Base-by-base conservation (phyloP, 2,888 invertebrate genomes). In the Ellobium chinense region DNA sequence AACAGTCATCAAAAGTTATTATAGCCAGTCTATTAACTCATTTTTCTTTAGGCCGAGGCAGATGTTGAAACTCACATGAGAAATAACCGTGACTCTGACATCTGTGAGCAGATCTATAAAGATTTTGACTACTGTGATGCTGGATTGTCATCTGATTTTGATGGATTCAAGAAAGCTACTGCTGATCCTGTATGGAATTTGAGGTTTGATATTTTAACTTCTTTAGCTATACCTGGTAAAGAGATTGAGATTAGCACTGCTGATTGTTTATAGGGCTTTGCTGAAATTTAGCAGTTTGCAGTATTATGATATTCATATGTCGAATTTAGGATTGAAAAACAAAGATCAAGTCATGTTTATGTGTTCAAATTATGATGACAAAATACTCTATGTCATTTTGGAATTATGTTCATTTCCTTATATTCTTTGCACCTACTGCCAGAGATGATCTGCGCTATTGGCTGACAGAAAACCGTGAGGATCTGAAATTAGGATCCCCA, bases 401-500 rank as follows among this genome's bases (percentile, higher is more conserved):
- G n/a, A 18, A 27, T 9, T 63, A 29, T 18, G 7, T 18, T 46
- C 46, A 46, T 7, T 46, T 46, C 18, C 18, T 46, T 46, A 12
- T 58, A 24, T 21, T 21, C 24, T 58, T 58, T 58, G 7, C 4
- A 5, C 5, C 24, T 14, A 58, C 18, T 83, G n/a, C n/a, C n/a
- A 92, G 92, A 75, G 91, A 92, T 78, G 92, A 92, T 82, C 84
- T 92, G 34, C 85, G 89, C 78, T 91, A 87, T 82, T 92, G 91
- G 92, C 75, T 92, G 70, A 83, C 84, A 18, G 90, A 92, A 78
- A 88, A 91, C 79, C 82, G 88, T 80, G 86, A 86, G 12, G 89
- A 89, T 54, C 68, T 87, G 34, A 85, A 88, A 27, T 84, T 89
- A 27, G 89, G 89, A 4, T 86, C 87, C 7, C 89, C 88, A 1